Evolutionary conservation across 2,113 vertebrate genomes (phyloP).

Genomic region (Phalacrocorax carbo): DNA sequence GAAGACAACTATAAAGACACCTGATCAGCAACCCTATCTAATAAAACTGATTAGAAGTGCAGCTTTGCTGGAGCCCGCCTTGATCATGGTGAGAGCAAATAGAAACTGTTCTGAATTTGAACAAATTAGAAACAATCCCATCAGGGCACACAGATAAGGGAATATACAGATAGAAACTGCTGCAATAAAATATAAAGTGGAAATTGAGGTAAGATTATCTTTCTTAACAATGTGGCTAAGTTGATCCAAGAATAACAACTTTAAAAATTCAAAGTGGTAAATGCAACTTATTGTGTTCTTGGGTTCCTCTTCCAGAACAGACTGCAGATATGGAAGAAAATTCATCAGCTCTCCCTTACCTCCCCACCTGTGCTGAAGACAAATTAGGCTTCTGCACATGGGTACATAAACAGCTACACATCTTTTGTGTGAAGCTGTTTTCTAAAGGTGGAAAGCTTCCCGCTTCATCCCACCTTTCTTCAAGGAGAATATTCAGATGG

Average conservation of each 20-base stretch:
- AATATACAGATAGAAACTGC: not conserved
- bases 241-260: not conserved
- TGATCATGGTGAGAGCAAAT: not conserved
- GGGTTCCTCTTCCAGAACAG: not conserved
- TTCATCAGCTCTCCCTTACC: not conserved
- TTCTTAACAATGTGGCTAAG: not conserved
- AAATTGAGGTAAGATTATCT: not conserved
- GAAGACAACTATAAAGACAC: not conserved
- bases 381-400: not conserved
- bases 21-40: not conserved
- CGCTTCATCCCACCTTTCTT: not conserved
- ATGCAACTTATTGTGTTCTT: not conserved
- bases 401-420: not conserved
- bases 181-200: not conserved
- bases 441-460: not conserved
- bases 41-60: conserved; percentile 26
- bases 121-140: not conserved
- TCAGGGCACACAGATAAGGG: not conserved
- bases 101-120: not conserved
- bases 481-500: not conserved
- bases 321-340: not conserved
- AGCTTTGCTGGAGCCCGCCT: not conserved
- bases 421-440: accelerated
- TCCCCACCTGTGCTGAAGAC: not conserved
- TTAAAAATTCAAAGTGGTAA: not conserved